phyloP scores from a whole-genome alignment of 92 coral and sea anemone species.

The Actinernus sp. region DNA sequence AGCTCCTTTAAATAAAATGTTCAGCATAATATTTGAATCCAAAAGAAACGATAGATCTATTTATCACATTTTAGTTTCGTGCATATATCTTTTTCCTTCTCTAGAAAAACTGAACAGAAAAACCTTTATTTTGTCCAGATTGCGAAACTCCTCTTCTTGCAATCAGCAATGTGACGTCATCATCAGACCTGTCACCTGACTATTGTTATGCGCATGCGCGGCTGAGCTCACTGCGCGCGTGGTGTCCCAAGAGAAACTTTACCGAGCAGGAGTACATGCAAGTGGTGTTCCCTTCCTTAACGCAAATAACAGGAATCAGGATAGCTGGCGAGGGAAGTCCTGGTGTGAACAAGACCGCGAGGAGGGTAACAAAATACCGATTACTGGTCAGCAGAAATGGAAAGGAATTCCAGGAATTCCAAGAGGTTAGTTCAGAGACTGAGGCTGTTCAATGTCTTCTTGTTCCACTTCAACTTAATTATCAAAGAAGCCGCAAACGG shows the following conservation, averaged over 20 bases:
- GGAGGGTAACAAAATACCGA: slow-evolving; percentile 66
- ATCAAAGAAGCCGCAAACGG: neutral
- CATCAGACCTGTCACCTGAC: slow-evolving; percentile 61
- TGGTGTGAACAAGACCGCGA: slow-evolving; percentile 61
- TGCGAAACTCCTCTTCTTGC: slow-evolving; percentile 46
- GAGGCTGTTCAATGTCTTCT: too few species aligned
- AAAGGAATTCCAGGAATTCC: slow-evolving; percentile 32
- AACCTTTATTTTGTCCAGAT: slow-evolving; percentile 19
- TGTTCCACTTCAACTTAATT: neutral
- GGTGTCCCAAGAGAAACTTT: slow-evolving; percentile 71
- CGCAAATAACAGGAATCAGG: slow-evolving; percentile 33
- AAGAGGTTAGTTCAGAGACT: slow-evolving; percentile 55
- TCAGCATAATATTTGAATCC: too few species aligned
- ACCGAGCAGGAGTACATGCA: slow-evolving; percentile 53
- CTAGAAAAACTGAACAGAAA: too few species aligned
- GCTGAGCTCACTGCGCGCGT: slow-evolving; percentile 55
- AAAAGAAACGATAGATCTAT: too few species aligned
- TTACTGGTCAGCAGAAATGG: slow-evolving; percentile 62
- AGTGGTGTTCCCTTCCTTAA: slow-evolving; percentile 29
- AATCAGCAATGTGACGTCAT: slow-evolving; percentile 63
- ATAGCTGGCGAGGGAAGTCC: slow-evolving; percentile 68
- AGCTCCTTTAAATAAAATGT: too few species aligned
- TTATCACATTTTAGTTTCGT: too few species aligned
- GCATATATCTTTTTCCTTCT: too few species aligned
- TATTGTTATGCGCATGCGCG: slow-evolving; percentile 62